phyloP scores from a whole-genome alignment of 1,140 invertebrate species.

The Macrosteles quadrilineatus region DNA sequence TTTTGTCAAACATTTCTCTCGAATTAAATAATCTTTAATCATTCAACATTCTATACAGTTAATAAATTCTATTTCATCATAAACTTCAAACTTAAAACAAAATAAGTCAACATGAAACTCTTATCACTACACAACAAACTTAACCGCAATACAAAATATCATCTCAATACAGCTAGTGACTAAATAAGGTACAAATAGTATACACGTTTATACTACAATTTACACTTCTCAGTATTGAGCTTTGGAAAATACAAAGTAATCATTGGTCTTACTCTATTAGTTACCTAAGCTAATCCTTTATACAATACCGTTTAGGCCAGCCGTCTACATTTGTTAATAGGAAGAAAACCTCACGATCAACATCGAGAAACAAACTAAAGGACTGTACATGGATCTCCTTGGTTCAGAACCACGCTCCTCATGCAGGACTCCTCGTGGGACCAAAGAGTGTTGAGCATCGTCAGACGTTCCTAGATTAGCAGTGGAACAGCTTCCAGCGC shows the following conservation, averaged over 20 bases:
- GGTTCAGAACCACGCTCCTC: neutral
- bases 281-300: neutral
- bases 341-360: neutral
- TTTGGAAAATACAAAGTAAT: neutral
- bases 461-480: neutral
- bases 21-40: too few species aligned
- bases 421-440: neutral
- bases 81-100: too few species aligned
- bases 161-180: too few species aligned
- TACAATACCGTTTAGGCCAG: too few species aligned
- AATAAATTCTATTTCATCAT: too few species aligned
- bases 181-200: too few species aligned
- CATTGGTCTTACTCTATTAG: neutral
- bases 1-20: too few species aligned
- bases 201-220: neutral
- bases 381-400: neutral
- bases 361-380: neutral
- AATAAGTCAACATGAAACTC: too few species aligned
- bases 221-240: neutral
- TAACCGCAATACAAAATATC: too few species aligned
- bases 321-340: too few species aligned
- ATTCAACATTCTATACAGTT: too few species aligned
- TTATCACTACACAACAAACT: too few species aligned
- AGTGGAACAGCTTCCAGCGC: neutral
- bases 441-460: neutral